phyloP scores from a whole-genome alignment of 2,797 vertebrate genomes.

The Acipenser transmontanus region DNA sequence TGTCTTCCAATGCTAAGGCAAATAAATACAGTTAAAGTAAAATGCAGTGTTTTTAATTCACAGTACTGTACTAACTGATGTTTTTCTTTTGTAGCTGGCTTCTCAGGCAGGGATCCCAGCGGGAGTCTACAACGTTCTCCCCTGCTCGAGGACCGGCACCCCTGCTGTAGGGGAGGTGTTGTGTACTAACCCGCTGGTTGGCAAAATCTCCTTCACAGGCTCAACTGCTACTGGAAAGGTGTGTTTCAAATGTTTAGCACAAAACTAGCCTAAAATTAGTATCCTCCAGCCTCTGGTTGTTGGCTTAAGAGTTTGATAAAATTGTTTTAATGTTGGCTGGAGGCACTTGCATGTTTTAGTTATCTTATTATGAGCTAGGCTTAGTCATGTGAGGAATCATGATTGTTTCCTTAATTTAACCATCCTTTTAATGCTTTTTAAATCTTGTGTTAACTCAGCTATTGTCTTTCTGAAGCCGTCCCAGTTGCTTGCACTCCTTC shows the following conservation, averaged over 20 bases:
- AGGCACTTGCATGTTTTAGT: too few species aligned
- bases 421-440: too few species aligned
- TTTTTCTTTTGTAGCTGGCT: constrained; percentile 67
- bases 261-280: constrained; percentile 9
- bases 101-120: constrained; percentile 83
- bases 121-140: constrained; percentile 86
- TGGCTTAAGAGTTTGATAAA: too few species aligned
- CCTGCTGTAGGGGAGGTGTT: constrained; percentile 74
- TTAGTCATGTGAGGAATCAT: too few species aligned
- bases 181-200: constrained; percentile 82
- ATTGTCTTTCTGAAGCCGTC: too few species aligned
- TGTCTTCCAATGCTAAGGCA: too few species aligned
- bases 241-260: constrained; percentile 11
- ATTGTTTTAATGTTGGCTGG: too few species aligned
- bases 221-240: constrained; percentile 94
- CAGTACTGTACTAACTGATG: background rate
- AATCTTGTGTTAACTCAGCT: too few species aligned
- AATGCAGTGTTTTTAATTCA: background rate
- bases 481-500: too few species aligned
- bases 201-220: constrained; percentile 92
- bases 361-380: too few species aligned
- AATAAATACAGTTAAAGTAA: background rate
- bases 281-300: background rate
- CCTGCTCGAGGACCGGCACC: constrained; percentile 75
- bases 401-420: too few species aligned